These are phyloP conservation scores for Drosophila macrothrix DNA, from an alignment of 2,888 invertebrate genomes.

Conservation along the genomic window DNA sequence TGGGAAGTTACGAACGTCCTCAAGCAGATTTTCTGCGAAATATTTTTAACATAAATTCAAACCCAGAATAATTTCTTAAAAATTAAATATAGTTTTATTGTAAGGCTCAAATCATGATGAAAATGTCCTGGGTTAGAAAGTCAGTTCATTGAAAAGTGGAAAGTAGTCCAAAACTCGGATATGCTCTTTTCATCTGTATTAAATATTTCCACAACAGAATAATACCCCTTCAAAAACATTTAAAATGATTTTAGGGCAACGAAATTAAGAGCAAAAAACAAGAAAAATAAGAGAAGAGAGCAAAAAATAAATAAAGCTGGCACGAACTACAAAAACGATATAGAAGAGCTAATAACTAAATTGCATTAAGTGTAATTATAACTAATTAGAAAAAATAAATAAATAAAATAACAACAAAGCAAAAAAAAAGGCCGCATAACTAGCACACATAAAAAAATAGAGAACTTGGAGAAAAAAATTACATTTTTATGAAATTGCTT, in stretches of 20 bases:
- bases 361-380: conserved; percentile 84
- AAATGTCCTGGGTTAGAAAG: background rate
- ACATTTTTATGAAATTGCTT: conserved; percentile 37
- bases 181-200: background rate
- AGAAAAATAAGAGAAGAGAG: conserved; percentile 13
- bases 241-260: conserved; percentile 9
- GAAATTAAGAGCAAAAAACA: conserved; percentile 14
- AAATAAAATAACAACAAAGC: conserved; percentile 26
- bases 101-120: background rate
- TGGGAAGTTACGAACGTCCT: background rate
- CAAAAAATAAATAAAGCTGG: conserved; percentile 33
- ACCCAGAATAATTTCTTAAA: background rate
- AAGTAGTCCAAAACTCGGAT: background rate
- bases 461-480: conserved; percentile 22
- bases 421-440: conserved; percentile 48
- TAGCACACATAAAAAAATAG: conserved; percentile 47
- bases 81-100: background rate
- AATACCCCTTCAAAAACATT: background rate
- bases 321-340: conserved; percentile 67
- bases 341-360: conserved; percentile 76
- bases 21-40: background rate
- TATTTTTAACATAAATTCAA: background rate
- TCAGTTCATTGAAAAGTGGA: background rate
- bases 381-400: conserved; percentile 76
- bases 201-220: background rate